These are phyloP conservation scores for Smutsia gigantea DNA, from an alignment of 2,797 vertebrate genomes.

Conservation along the genomic window DNA sequence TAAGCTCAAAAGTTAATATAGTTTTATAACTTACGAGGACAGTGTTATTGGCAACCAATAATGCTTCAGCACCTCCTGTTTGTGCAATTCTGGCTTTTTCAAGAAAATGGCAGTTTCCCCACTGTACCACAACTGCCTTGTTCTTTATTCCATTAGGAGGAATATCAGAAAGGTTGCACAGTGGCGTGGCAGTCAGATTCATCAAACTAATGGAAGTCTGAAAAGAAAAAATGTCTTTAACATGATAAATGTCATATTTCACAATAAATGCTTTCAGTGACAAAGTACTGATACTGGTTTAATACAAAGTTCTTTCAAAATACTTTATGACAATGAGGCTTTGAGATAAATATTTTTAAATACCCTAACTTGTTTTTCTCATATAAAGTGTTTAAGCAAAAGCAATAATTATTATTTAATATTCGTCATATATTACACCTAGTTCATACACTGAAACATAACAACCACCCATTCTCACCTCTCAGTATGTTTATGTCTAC, in stretches of 20 bases:
- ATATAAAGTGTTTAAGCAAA: constrained; percentile 11
- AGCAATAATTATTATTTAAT: constrained; percentile 41
- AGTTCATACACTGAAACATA: constrained; percentile 13
- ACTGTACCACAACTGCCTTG: constrained; percentile 91
- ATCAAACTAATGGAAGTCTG: constrained; percentile 88
- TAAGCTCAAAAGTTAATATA: neutral
- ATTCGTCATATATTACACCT: neutral
- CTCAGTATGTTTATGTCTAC: neutral
- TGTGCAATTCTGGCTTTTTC: constrained; percentile 93
- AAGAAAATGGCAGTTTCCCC: constrained; percentile 89
- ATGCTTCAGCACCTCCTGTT: constrained; percentile 86
- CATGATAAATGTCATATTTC: neutral
- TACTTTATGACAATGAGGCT: constrained; percentile 48
- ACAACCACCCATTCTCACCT: constrained; percentile 20
- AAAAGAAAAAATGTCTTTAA: constrained; percentile 60
- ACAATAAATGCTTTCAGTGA: neutral
- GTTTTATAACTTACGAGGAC: constrained; percentile 83
- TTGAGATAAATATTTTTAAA: constrained; percentile 34
- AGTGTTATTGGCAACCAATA: constrained; percentile 91
- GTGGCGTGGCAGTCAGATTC: constrained; percentile 87
- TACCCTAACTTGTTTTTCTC: neutral
- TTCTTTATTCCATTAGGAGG: constrained; percentile 83
- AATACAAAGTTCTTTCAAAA: constrained; percentile 28
- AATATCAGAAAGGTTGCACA: constrained; percentile 89
- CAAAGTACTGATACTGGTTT: neutral